A percentile compares a stretch with the other conserved stretches of the same genome.
Evolutionary conservation across 2,113 vertebrate species (phyloP).

Genomic region (Scalopus aquaticus): DNA sequence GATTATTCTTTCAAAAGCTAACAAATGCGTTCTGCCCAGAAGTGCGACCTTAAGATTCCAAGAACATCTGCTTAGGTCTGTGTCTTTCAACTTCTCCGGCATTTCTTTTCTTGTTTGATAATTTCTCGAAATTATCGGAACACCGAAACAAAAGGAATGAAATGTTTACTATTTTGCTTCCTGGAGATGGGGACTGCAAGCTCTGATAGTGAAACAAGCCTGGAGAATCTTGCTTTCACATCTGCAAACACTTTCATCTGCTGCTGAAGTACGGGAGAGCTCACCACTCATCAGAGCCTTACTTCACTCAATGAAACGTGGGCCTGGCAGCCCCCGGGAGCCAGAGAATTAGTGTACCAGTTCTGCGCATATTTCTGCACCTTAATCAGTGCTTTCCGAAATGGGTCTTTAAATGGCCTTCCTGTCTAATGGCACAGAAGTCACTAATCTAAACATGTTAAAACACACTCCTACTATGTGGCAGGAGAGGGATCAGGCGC

Average conservation of each 20-base stretch:
- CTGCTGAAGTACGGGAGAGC: conserved; percentile 25
- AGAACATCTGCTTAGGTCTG: conserved; percentile 78
- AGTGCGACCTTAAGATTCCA: conserved; percentile 78
- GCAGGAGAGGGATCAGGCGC: not conserved
- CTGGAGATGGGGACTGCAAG: conserved; percentile 77
- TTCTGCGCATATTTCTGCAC: not conserved
- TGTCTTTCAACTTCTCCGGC: conserved; percentile 79
- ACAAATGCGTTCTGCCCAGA: conserved; percentile 74
- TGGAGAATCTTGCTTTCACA: conserved; percentile 71
- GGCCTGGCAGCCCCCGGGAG: not conserved
- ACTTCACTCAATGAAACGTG: conserved; percentile 23
- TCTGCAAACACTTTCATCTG: conserved; percentile 77
- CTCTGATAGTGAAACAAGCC: conserved; percentile 75
- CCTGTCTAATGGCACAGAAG: not conserved
- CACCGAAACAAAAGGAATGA: conserved; percentile 78
- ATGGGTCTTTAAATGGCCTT: conserved; percentile 23
- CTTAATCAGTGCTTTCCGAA: conserved; percentile 18
- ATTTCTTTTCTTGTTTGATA: conserved; percentile 78
- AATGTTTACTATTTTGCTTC: conserved; percentile 81
- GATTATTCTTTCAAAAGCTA: conserved; percentile 79
- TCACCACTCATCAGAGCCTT: conserved; percentile 39
- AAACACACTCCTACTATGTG: not conserved
- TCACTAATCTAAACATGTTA: not conserved
- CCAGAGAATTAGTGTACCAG: not conserved
- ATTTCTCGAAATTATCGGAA: conserved; percentile 79